Evolutionary conservation across 2,888 invertebrate species (phyloP).

Genomic region (Palloptera scutellata): DNA sequence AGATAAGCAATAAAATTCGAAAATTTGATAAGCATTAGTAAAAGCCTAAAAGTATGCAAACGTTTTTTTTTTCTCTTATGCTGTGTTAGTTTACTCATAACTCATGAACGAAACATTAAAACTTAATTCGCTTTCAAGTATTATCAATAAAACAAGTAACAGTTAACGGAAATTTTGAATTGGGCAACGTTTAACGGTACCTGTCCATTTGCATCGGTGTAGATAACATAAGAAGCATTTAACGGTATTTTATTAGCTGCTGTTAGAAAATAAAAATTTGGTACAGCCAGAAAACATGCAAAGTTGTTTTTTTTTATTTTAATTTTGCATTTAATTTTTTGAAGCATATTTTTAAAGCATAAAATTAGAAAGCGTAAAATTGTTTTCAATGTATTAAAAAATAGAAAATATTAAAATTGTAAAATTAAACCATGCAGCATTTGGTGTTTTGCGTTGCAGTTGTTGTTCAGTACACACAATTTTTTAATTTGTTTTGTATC

Average conservation of each 20-base stretch:
- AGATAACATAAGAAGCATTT: slow-evolving; percentile 93
- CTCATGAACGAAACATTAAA: background rate
- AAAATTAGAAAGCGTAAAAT: background rate
- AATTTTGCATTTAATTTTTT: slow-evolving; percentile 6
- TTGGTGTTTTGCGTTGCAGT: background rate
- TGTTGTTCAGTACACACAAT: background rate
- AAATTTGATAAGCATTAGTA: background rate
- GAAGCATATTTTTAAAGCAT: slow-evolving; percentile 2
- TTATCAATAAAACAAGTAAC: background rate
- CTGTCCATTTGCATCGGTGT: slow-evolving; percentile 96
- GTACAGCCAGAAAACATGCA: slow-evolving; percentile 31
- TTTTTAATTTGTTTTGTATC: too few relatives aligned
- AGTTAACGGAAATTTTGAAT: background rate
- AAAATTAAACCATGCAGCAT: slow-evolving; percentile 25
- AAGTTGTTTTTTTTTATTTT: slow-evolving; percentile 11
- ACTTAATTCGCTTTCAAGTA: background rate
- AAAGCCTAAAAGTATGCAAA: slow-evolving; percentile 6
- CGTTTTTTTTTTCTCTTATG: too few relatives aligned
- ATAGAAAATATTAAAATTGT: slow-evolving; percentile 29
- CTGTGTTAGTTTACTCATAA: background rate
- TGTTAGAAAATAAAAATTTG: slow-evolving; percentile 36
- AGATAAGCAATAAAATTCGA: too few relatives aligned
- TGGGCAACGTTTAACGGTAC: slow-evolving; percentile 66
- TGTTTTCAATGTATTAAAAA: background rate
- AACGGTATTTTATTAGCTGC: slow-evolving; percentile 74